Evolutionary conservation across 2,797 vertebrate species (phyloP).

Genomic region (Spheniscus humboldti): DNA sequence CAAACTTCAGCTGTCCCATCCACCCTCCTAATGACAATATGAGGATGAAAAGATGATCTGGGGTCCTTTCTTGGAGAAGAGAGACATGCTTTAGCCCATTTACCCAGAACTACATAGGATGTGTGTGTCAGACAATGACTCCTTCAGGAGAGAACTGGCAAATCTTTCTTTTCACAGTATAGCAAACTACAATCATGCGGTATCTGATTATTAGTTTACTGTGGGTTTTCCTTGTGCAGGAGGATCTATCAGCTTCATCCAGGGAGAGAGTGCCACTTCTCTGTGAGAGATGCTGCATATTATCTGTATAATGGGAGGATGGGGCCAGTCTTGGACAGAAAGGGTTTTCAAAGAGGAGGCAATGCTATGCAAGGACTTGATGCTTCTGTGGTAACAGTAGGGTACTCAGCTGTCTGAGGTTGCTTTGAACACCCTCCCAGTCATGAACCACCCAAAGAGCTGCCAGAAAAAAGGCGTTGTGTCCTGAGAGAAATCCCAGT

Average conservation of each 20-base stretch:
- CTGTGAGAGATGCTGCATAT: neutral
- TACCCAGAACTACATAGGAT: neutral
- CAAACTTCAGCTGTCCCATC: neutral
- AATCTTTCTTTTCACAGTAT: neutral
- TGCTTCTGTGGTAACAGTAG: neutral
- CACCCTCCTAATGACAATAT: neutral
- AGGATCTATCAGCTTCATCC: neutral
- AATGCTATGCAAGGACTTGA: neutral
- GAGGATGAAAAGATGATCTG: neutral
- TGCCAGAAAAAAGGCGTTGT: neutral
- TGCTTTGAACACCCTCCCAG: neutral
- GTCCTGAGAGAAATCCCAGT: slow-evolving; percentile 28
- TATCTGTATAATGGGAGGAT: neutral
- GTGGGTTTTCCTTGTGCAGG: neutral
- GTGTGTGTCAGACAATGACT: neutral
- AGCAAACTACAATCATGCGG: neutral
- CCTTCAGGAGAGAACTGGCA: neutral
- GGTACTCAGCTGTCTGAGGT: neutral
- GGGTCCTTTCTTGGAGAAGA: neutral
- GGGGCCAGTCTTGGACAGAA: neutral
- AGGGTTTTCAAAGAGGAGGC: neutral
- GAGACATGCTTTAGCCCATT: neutral
- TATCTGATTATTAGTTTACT: neutral
- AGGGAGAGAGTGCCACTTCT: neutral
- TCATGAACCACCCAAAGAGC: slow-evolving; percentile 1